Evolutionary conservation across 2,113 vertebrate genomes (phyloP).

Genomic region (Oryzias woworae): DNA sequence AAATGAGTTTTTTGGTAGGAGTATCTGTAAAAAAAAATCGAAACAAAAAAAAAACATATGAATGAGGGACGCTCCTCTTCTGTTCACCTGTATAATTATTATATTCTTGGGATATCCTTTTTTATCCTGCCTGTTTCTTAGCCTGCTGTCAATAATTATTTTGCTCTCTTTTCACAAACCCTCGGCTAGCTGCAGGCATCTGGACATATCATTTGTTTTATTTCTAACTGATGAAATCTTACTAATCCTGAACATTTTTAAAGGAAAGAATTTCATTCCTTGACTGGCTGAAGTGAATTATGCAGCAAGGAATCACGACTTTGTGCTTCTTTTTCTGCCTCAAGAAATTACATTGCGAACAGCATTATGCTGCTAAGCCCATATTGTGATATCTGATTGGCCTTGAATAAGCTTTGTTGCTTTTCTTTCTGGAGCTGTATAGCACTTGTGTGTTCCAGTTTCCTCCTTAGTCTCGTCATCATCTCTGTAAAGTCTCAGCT

Average conservation of each 20-base stretch:
- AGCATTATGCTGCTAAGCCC: neutral
- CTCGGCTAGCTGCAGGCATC: too few species aligned
- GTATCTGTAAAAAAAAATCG: too few species aligned
- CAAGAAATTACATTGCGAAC: neutral
- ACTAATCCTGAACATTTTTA: neutral
- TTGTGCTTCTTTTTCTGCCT: conserved; percentile 15
- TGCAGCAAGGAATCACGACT: conserved; percentile 6
- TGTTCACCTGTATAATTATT: too few species aligned
- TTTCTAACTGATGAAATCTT: too few species aligned
- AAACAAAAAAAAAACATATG: too few species aligned
- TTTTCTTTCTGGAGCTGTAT: neutral
- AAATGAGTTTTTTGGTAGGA: too few species aligned
- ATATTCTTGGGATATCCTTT: too few species aligned
- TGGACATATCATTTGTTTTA: too few species aligned
- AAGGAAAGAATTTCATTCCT: neutral
- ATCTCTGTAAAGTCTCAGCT: conserved; percentile 9
- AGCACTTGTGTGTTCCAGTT: neutral
- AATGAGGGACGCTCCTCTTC: too few species aligned
- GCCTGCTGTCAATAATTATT: too few species aligned
- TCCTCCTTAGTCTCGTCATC: neutral
- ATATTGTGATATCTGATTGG: conserved; percentile 3
- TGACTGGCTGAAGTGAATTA: neutral
- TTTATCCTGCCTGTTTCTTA: too few species aligned
- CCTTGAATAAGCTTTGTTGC: conserved; percentile 13
- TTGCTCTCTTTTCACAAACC: too few species aligned